Conservation (phyloP, 2,797 vertebrate species). For the Salarias fasciatus region DNA sequence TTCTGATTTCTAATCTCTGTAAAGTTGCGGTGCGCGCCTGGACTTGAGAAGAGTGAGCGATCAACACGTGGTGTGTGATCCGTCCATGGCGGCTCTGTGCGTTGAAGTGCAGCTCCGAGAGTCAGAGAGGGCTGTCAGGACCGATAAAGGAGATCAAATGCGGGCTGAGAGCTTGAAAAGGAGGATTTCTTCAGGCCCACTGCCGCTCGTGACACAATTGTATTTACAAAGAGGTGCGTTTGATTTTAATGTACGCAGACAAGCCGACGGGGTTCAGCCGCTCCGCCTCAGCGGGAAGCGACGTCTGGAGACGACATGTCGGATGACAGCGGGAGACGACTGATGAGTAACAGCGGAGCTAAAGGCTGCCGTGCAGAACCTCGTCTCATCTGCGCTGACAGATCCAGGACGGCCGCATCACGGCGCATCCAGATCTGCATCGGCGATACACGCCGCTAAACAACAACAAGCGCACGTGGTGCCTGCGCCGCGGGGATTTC, state of each 20-base stretch:
- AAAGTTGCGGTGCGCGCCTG: too few species aligned
- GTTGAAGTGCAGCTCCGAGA: slow-evolving; percentile 2
- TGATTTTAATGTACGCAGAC: slow-evolving; percentile 55
- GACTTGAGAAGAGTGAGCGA: too few species aligned
- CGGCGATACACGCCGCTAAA: slow-evolving; percentile 11
- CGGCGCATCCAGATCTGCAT: slow-evolving; percentile 28
- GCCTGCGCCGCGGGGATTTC: slow-evolving; percentile 2
- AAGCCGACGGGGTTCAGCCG: slow-evolving; percentile 32
- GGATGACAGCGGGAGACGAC: slow-evolving; percentile 38
- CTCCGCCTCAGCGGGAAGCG: slow-evolving; percentile 23
- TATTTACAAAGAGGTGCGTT: slow-evolving; percentile 36
- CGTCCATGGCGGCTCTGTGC: too few species aligned
- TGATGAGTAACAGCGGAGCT: slow-evolving; percentile 60
- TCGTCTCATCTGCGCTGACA: slow-evolving; percentile 61
- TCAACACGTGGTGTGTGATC: too few species aligned
- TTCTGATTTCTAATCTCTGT: slow-evolving; percentile 12
- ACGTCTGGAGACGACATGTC: slow-evolving; percentile 41
- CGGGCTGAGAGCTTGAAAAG: slow-evolving; percentile 3
- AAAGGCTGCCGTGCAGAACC: slow-evolving; percentile 36
- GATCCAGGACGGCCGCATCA: slow-evolving; percentile 58
- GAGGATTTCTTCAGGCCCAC: slow-evolving; percentile 24
- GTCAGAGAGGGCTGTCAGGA: slow-evolving; percentile 24
- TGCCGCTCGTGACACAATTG: slow-evolving; percentile 24
- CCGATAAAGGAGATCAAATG: slow-evolving; percentile 9
- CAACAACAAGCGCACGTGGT: slow-evolving; percentile 18